A percentile compares a stretch with the other conserved stretches of the same genome.
These are phyloP conservation scores for Dasypus novemcinctus DNA, from an alignment of 2,113 vertebrate species.

Conservation along the genomic window DNA sequence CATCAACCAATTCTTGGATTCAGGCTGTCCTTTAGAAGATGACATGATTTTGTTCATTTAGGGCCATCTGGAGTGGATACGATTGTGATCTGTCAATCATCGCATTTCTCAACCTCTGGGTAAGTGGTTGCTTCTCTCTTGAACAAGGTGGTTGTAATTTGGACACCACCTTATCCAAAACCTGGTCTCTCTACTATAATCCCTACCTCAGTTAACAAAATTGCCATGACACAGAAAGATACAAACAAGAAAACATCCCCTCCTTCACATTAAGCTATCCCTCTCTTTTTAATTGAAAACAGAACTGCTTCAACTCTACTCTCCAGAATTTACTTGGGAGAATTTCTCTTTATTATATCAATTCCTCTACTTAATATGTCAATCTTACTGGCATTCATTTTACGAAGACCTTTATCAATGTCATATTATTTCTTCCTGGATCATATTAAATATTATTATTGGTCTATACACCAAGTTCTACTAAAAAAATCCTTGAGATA, in stretches of 20 bases:
- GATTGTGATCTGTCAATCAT: neutral
- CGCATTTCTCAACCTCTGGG: neutral
- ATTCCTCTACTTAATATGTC: neutral
- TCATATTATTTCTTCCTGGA: neutral
- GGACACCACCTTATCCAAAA: neutral
- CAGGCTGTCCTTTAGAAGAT: neutral
- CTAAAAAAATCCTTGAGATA: neutral
- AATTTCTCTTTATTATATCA: neutral
- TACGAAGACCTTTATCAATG: neutral
- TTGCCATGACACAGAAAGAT: neutral
- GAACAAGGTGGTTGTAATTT: neutral
- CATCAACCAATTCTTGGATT: neutral
- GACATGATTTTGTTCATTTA: neutral
- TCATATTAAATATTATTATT: neutral
- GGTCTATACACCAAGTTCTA: neutral
- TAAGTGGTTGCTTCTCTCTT: neutral
- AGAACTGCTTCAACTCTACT: neutral
- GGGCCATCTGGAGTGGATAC: neutral
- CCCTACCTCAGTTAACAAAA: neutral
- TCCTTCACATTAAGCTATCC: no score
- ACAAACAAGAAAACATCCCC: neutral
- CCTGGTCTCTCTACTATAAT: neutral
- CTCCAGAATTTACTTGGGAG: neutral
- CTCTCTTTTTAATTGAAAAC: neutral
- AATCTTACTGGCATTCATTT: neutral